phyloP scores from a whole-genome alignment of 2,113 vertebrate genomes.

The Spheniscus mendiculus region DNA sequence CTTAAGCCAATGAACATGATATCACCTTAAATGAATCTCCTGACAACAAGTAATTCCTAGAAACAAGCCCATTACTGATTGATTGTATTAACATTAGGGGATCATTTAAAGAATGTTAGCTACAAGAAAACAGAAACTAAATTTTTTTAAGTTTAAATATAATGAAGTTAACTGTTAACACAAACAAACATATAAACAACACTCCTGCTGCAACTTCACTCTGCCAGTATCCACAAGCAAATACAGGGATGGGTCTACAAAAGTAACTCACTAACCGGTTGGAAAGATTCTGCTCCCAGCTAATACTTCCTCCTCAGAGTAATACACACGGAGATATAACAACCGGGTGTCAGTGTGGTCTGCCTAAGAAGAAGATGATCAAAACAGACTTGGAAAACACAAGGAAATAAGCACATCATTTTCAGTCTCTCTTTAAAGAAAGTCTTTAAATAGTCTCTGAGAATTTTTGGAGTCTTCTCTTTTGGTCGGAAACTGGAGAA shows the following conservation, averaged over 20 bases:
- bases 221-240: background rate
- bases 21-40: slow-evolving; percentile 42
- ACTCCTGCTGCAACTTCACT: background rate
- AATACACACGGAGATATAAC: background rate
- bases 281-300: background rate
- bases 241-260: background rate
- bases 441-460: background rate
- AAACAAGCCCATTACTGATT: background rate
- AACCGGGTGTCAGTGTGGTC: background rate
- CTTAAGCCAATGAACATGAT: slow-evolving; percentile 43
- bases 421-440: background rate
- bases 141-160: slow-evolving; percentile 11
- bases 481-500: background rate
- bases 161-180: slow-evolving; percentile 10
- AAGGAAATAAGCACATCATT: background rate
- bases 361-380: background rate
- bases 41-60: slow-evolving; percentile 49
- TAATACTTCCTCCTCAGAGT: background rate
- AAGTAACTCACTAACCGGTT: background rate
- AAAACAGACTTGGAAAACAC: background rate
- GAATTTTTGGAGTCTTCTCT: background rate
- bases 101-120: background rate
- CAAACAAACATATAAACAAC: background rate
- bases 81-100: slow-evolving; percentile 15
- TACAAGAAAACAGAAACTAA: background rate